These are phyloP conservation scores for Neelides sp. DNA, from an alignment of 1,140 invertebrate genomes.

Conservation along the genomic window DNA sequence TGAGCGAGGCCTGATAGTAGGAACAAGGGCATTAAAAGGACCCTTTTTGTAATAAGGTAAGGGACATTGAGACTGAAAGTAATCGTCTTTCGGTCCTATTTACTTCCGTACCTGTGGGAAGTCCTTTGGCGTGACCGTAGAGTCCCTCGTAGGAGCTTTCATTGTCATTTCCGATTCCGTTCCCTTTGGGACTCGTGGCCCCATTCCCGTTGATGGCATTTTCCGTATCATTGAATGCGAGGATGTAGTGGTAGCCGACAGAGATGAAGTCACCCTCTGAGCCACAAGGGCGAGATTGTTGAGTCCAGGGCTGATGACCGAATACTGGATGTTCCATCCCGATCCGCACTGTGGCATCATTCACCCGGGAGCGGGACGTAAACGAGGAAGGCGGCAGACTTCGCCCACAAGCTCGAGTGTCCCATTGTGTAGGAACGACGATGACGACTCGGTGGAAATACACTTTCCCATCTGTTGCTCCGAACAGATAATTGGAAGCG, in stretches of 20 bases:
- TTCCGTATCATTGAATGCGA: slow-evolving; percentile 31
- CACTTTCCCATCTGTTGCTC: slow-evolving; percentile 42
- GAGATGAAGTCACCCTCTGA: slow-evolving; percentile 47
- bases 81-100: background rate
- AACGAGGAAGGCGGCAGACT: slow-evolving; percentile 35
- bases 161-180: background rate
- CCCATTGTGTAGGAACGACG: slow-evolving; percentile 43
- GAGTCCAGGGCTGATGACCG: slow-evolving; percentile 43
- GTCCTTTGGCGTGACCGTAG: slow-evolving; percentile 6
- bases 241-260: slow-evolving; percentile 38
- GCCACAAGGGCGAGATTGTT: slow-evolving; percentile 47
- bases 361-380: slow-evolving; percentile 35
- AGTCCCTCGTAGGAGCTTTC: background rate
- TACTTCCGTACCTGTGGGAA: slow-evolving; percentile 7
- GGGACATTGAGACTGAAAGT: background rate
- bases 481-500: slow-evolving; percentile 41
- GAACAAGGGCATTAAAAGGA: no score
- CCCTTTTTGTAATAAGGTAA: no score
- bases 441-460: slow-evolving; percentile 42
- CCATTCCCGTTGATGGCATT: slow-evolving; percentile 19
- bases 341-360: slow-evolving; percentile 40
- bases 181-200: background rate
- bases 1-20: no score
- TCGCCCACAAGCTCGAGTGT: slow-evolving; percentile 33
- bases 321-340: slow-evolving; percentile 40